Percentiles rank a stretch among this genome's conserved stretches.
These are phyloP conservation scores for Pithys albifrons DNA, from an alignment of 2,113 vertebrate genomes.

Conservation along the genomic window DNA sequence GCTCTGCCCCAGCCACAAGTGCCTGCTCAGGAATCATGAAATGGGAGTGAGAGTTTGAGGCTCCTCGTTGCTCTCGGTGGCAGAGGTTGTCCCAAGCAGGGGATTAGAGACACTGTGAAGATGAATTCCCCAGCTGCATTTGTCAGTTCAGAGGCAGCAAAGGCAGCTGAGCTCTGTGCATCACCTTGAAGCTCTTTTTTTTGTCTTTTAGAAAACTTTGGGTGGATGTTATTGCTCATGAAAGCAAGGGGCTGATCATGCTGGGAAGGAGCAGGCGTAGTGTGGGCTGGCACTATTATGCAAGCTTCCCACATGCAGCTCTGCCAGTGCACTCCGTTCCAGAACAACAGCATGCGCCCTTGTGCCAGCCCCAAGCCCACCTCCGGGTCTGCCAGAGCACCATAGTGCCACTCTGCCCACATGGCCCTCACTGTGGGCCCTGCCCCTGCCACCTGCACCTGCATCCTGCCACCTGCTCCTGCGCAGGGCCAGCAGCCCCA, in stretches of 20 bases:
- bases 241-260: slow-evolving; percentile 30
- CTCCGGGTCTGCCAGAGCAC: slow-evolving; percentile 47
- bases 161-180: slow-evolving; percentile 30
- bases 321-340: slow-evolving; percentile 58
- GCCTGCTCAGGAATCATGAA: background rate
- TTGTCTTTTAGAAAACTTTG: slow-evolving; percentile 26
- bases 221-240: slow-evolving; percentile 46
- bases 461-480: rapidly evolving
- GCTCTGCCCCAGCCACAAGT: background rate
- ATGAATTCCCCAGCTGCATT: slow-evolving; percentile 21
- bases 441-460: background rate
- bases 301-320: slow-evolving; percentile 63
- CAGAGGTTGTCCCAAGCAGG: background rate
- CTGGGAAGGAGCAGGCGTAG: slow-evolving; percentile 62
- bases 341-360: slow-evolving; percentile 47
- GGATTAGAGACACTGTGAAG: background rate
- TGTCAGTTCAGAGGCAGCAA: slow-evolving; percentile 22
- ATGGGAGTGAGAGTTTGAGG: background rate
- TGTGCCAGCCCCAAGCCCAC: slow-evolving; percentile 44
- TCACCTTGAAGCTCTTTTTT: slow-evolving; percentile 34
- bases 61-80: background rate
- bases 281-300: slow-evolving; percentile 67
- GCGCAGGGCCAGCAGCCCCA: background rate
- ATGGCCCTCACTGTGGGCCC: rapidly evolving
- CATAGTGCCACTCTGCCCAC: background rate